Base-by-base conservation (phyloP, 1,140 invertebrate species). In the Heterodera carotae region DNA sequence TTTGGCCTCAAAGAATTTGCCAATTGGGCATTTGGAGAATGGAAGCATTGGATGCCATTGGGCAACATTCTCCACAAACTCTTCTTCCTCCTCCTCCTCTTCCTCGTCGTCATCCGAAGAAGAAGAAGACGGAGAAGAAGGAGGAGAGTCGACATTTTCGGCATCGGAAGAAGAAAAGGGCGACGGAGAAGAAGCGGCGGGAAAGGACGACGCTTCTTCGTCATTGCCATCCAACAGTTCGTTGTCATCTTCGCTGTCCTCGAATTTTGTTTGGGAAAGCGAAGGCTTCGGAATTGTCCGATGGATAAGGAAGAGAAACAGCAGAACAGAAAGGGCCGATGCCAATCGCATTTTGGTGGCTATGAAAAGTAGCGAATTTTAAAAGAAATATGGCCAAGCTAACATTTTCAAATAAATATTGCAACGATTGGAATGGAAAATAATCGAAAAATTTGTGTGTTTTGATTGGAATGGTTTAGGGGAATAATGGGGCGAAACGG, bases 11-110 rank as follows among this genome's bases (percentile, higher is more conserved):
- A 25, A 53, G 72, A 33, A 74, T 43, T 74, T 74, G 27, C 2
- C 72, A 31, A 34, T 62, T 64, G 8, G 29, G 25, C 62, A 66
- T 27, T 6, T 8, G 33, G 29, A 43, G 25, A 43, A 8, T 39
- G 18, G 29, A 0, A 7, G 39, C n/a, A n/a, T n/a, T 18, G 39
- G 39, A 7, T 33, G 27, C 72, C 72, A 74, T 29, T 36, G 25
- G 33, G 48, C 72, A 27, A 74, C 33, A 74, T 74, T 74, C 36
- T 74, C 72, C 34, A 74, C 36, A 18, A 64, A 31, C 62, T 73
- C 25, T 56, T 29, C 70, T 4, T 56, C 27, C 64, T 74, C 72
- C n/a, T 62, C 64, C 62, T 73, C 25, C 29, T 29, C 70, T 4
- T 56, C 27, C 64, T 74, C 72, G 22, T 62, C 64, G n/a, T n/a